Conservation (phyloP, 1,140 invertebrate species). For the Mesaphorura yosii region DNA sequence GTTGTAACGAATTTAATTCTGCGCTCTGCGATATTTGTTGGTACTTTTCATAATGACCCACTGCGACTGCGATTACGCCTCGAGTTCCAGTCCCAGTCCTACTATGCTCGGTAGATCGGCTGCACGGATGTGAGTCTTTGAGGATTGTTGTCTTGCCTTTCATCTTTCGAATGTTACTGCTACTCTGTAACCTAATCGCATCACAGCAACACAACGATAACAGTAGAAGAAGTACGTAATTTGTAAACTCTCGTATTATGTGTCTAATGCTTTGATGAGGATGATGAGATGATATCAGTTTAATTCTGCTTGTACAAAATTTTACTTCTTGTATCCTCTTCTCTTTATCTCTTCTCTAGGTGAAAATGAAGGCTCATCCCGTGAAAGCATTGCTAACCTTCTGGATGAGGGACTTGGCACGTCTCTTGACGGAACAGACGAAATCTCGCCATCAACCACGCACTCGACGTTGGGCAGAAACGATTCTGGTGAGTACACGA, state of each 20-base stretch:
- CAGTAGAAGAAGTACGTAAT: not conserved
- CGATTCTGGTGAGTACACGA: conserved; percentile 29
- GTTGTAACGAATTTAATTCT: no score
- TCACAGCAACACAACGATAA: not conserved
- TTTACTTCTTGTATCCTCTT: not conserved
- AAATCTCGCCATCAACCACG: conserved; percentile 24
- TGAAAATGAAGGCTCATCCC: conserved; percentile 24
- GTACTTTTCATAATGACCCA: no score
- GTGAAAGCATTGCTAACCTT: conserved; percentile 27
- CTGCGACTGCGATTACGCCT: no score
- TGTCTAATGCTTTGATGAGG: not conserved
- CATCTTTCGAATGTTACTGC: not conserved
- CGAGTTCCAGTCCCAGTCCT: no score
- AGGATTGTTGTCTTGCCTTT: no score
- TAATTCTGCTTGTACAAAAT: no score
- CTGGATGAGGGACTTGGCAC: conserved; percentile 31
- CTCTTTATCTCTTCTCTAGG: conserved; percentile 11
- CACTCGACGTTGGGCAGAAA: conserved; percentile 29
- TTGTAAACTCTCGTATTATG: not conserved
- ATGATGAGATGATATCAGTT: not conserved
- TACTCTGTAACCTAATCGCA: not conserved
- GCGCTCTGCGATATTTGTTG: no score
- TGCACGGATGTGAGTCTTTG: no score
- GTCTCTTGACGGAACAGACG: conserved; percentile 30
- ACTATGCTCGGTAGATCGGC: no score